A percentile compares a stretch with the other conserved stretches of the same genome.
These are phyloP conservation scores for Apostichopus japonicus DNA, from an alignment of 35 echinoderm and acorn worm genomes.

Conservation along the genomic window DNA sequence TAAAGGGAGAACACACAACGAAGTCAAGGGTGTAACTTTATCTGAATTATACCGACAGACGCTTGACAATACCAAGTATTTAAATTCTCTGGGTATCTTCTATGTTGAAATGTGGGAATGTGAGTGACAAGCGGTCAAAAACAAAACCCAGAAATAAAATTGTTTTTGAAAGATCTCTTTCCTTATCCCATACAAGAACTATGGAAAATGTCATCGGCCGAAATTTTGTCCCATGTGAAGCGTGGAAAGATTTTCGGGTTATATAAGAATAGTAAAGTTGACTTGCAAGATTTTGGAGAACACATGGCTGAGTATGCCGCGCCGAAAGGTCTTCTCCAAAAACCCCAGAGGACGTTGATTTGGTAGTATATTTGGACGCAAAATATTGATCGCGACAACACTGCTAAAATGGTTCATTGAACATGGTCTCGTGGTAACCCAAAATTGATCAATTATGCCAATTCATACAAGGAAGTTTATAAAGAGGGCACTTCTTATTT, in stretches of 20 bases:
- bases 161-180: constrained; percentile 34
- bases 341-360: no score
- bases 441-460: no score
- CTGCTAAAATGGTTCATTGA: no score
- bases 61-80: background rate
- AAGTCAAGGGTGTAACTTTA: background rate
- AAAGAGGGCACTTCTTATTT: no score
- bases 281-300: no score
- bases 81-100: background rate
- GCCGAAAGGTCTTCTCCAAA: no score
- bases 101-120: constrained; percentile 50
- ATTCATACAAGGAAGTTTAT: no score
- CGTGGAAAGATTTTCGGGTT: constrained; percentile 39
- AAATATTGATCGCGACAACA: no score
- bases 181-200: constrained; percentile 4
- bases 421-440: no score
- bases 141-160: background rate
- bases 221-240: constrained; percentile 26
- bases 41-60: constrained; percentile 13
- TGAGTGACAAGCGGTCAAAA: background rate
- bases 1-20: constrained; percentile 27
- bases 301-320: no score
- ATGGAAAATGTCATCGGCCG: constrained; percentile 16
- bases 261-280: no score
- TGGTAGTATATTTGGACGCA: no score